Conservation (phyloP, 2,888 invertebrate species). For the Chloroclysta siterata region DNA sequence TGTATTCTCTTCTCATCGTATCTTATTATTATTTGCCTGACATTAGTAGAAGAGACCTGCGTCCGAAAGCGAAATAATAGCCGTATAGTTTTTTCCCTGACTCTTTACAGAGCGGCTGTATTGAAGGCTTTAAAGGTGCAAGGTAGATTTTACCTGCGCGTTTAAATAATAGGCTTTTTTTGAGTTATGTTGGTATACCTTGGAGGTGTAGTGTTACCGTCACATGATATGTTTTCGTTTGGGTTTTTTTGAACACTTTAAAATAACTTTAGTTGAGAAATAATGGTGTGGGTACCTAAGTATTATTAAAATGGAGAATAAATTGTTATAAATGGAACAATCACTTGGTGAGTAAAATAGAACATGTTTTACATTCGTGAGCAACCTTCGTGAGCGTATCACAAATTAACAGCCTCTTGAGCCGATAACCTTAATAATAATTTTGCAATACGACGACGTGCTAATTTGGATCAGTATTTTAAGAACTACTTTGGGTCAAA, state of each 20-base stretch:
- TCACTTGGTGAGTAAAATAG: conserved; percentile 4
- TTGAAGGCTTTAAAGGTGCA: conserved; percentile 48
- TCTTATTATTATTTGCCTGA: conserved; percentile 14
- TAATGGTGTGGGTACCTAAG: conserved; percentile 4
- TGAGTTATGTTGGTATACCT: conserved; percentile 39
- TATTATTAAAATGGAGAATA: conserved; percentile 3
- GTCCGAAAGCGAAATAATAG: conserved; percentile 49
- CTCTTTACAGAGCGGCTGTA: conserved; percentile 53
- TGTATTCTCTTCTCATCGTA: neutral
- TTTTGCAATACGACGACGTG: conserved; percentile 25
- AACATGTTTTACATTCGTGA: conserved; percentile 13
- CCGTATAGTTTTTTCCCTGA: conserved; percentile 51
- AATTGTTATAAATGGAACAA: conserved; percentile 1
- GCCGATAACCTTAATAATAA: conserved; percentile 31
- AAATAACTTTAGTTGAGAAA: conserved; percentile 15
- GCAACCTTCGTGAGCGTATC: conserved; percentile 25
- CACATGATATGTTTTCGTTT: conserved; percentile 57
- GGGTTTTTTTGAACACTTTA: conserved; percentile 25
- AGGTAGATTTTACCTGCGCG: conserved; percentile 73
- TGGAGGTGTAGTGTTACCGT: conserved; percentile 58
- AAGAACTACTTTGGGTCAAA: conserved; percentile 9
- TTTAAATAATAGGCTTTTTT: conserved; percentile 67
- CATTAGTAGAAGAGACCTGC: conserved; percentile 11
- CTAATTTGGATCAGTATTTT: conserved; percentile 31
- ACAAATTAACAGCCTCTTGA: conserved; percentile 27